Evolutionary conservation across 2,797 vertebrate species (phyloP), one percentile per base, ranked within the genome.

Genomic region (Gallinago nigripennis): DNA sequence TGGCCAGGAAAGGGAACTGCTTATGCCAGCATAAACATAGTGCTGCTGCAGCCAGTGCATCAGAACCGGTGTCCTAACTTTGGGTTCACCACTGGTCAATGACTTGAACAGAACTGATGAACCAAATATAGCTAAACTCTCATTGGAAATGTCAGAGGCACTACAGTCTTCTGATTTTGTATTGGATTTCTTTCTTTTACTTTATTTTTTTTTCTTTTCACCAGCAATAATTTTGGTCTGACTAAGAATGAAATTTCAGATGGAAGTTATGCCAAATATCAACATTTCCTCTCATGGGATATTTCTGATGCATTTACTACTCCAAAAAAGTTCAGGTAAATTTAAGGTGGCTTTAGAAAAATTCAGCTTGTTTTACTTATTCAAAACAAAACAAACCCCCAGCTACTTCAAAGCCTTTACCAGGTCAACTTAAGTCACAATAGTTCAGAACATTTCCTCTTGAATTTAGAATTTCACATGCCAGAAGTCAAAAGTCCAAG

Each of bases 381-480:
- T 73, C 27, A n/a, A 82, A 95, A 45, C 14, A 86, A 84, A 96
- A 78, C 60, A 78, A 94, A 71, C 24, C 11, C 58, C 13, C 15
- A 71, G 35, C 19, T 87, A 94, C 78, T 90, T 95, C 90, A 92
- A 94, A 96, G 90, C 45, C 33, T 94, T 96, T 75, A 63, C 31
- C 33, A 92, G 56, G 53, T 88, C 80, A 93, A 25, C 14, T 5
- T 68, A 85, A 88, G 81, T 58, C 69, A 82, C 51, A 31, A 82
- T 24, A 63, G 60, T 84, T 96, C 54, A 78, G 86, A 94, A 72
- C 43, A 64, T 66, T 94, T 91, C 82, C 87, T 94, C 70, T 86
- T 72, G 71, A 78, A 90, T 86, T 85, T 63, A 82, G 86, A 95
- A 88, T 84, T 79, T 92, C 70, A 68, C 27, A 79, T 80, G 83